Conservation (phyloP, 2,888 invertebrate genomes). For the Heliconius ismenius region DNA sequence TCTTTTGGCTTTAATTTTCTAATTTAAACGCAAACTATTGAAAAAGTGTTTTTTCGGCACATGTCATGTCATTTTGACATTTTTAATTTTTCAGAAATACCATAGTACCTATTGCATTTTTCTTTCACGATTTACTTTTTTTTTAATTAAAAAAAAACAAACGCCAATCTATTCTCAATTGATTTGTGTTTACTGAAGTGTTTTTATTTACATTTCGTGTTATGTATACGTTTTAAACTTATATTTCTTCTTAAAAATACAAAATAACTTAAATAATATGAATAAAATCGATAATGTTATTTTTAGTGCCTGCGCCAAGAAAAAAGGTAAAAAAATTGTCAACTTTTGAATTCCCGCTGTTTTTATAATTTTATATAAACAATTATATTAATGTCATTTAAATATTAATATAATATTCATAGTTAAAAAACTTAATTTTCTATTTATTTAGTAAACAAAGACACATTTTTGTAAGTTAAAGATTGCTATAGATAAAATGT, state of each 20-base stretch:
- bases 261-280: conserved; percentile 21
- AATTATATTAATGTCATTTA: neutral
- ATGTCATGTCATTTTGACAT: conserved; percentile 54
- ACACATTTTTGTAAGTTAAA: neutral
- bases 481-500: neutral
- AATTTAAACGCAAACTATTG: neutral
- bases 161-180: conserved; percentile 62
- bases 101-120: conserved; percentile 60
- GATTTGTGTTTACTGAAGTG: neutral
- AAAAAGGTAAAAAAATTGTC: conserved; percentile 63
- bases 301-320: conserved; percentile 46
- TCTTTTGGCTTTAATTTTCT: neutral
- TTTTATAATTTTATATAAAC: conserved; percentile 42
- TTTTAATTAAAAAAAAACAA: conserved; percentile 74
- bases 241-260: neutral
- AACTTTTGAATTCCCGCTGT: conserved; percentile 62
- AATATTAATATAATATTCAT: neutral
- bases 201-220: neutral
- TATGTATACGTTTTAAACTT: neutral
- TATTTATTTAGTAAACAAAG: no score
- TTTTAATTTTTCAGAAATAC: conserved; percentile 54
- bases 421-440: neutral
- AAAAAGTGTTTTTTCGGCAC: conserved; percentile 9
- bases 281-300: conserved; percentile 35
- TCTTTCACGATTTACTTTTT: conserved; percentile 62